Base-by-base conservation (phyloP, 2,888 invertebrate genomes). In the Beris morrisii region DNA sequence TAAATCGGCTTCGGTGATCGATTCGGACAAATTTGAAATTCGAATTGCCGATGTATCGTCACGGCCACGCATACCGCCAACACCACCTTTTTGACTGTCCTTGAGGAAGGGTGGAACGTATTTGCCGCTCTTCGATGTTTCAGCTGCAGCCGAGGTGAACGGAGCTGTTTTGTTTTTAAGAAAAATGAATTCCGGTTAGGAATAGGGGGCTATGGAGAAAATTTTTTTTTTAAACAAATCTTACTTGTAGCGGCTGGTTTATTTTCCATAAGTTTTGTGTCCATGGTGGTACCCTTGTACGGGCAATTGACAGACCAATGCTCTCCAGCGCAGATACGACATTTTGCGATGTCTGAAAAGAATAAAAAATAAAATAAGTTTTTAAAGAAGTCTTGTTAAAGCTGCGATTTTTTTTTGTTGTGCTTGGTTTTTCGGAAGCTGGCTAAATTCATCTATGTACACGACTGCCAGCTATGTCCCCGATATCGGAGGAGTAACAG, bases 271-370 rank as follows among this genome's bases (percentile, higher is more conserved):
- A 83, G 72, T 77, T 88, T 88, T 67, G 88, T 88, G 64, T 87
- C 88, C 74, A 91, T 83, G 73, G 88, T 88, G 1, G 93, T 92
- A 75, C 97, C 95, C 82, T 96, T 97, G 87, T 94, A 98, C 0
- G 99, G 99, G 85, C 99, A 99, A 77, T 93, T 92, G 48, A 95
- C 89, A 44, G 97, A 97, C 97, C 97, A 99, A 85, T 99, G 99
- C 77, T 97, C 97, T 64, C 97, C 94, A 75, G 90, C 91, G 79
- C 96, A 96, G 69, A 88, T 91, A 80, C 95, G 88, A 76, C 96
- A 96, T 78, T 92, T 93, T 71, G 73, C 84, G 79, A 82, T 75
- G 70, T 83, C 70, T 71, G 44, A 53, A 69, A 53, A 28, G 54
- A 5, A 68, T 12, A 31, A 67, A 58, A 69, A 54, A 22, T 22